phyloP scores from a whole-genome alignment of 1,140 invertebrate species.

The Drosophila rhopaloa region DNA sequence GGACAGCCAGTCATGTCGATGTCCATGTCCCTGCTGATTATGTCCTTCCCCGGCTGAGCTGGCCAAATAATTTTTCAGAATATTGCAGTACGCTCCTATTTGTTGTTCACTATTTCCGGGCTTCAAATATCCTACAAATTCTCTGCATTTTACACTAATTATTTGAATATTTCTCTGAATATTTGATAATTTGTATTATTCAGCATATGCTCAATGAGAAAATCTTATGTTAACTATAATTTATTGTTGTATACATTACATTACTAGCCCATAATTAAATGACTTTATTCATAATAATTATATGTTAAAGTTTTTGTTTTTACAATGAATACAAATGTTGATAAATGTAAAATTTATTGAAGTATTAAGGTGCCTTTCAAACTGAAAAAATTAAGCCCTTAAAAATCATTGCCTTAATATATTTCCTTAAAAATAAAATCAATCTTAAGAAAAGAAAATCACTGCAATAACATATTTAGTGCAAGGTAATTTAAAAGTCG shows the following conservation, averaged over 20 bases:
- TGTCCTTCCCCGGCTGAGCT: constrained; percentile 22
- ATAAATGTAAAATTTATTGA: no score
- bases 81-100: constrained; percentile 33
- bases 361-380: no score
- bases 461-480: background rate
- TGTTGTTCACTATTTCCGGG: constrained; percentile 45
- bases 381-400: no score
- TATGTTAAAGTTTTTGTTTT: no score
- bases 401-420: no score
- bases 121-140: constrained; percentile 42
- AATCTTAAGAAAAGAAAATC: no score
- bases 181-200: background rate
- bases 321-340: no score
- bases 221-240: no score
- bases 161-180: background rate
- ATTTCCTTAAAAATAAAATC: no score
- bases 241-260: no score
- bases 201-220: background rate
- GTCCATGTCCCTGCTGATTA: constrained; percentile 60
- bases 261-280: no score
- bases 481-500: constrained; percentile 5
- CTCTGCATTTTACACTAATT: background rate
- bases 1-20: constrained; percentile 37
- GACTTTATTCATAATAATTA: no score
- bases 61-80: constrained; percentile 10